Evolutionary conservation across 2,797 vertebrate genomes (phyloP).

Genomic region (Epinephelus awoara): DNA sequence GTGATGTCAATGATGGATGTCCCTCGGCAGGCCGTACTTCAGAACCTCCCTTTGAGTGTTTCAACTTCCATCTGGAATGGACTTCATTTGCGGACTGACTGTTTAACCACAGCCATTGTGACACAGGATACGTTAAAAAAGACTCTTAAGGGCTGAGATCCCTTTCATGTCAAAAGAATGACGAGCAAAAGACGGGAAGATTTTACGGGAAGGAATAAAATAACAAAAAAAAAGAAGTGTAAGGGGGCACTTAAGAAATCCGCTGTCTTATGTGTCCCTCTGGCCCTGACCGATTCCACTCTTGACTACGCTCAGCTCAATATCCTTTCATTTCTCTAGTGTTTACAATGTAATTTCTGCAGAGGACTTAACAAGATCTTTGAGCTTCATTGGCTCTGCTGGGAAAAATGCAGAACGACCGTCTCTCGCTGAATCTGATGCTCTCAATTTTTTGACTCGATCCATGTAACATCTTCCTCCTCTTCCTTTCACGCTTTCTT

Average conservation of each 20-base stretch:
- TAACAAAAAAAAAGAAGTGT: constrained; percentile 16
- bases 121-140: constrained; percentile 58
- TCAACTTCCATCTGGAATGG: constrained; percentile 58
- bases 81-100: constrained; percentile 54
- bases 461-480: constrained; percentile 37
- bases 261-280: constrained; percentile 47
- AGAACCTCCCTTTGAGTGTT: constrained; percentile 56
- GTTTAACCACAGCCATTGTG: constrained; percentile 65
- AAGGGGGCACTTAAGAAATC: constrained; percentile 50
- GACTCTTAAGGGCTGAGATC: constrained; percentile 25
- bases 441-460: constrained; percentile 25
- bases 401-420: constrained; percentile 57
- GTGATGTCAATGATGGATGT: constrained; percentile 80
- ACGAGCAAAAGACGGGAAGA: constrained; percentile 31
- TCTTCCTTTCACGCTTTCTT: constrained; percentile 22
- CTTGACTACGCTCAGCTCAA: constrained; percentile 53
- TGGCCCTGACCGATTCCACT: constrained; percentile 40
- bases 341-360: constrained; percentile 64
- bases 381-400: constrained; percentile 48
- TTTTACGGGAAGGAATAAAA: constrained; percentile 49
- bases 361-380: constrained; percentile 61
- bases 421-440: constrained; percentile 33
- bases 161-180: constrained; percentile 56
- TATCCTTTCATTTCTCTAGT: constrained; percentile 66
- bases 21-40: constrained; percentile 53